These are phyloP conservation scores for Andrena praecox DNA, from an alignment of 2,888 invertebrate genomes.

Conservation along the genomic window DNA sequence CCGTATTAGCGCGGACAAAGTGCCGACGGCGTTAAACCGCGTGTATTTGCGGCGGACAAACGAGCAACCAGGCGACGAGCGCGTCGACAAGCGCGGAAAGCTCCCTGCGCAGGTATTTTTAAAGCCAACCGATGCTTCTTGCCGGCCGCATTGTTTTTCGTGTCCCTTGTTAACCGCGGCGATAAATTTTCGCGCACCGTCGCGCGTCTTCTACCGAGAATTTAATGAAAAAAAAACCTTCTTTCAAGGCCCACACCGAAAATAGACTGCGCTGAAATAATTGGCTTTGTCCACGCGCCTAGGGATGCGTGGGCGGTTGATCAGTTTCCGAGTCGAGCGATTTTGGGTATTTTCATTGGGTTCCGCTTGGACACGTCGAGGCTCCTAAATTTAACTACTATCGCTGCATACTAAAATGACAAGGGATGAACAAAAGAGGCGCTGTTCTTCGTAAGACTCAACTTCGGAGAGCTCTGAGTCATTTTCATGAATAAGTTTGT, in stretches of 20 bases:
- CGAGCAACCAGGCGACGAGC: slow-evolving; percentile 8
- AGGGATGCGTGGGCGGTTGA: neutral
- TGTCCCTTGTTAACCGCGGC: neutral
- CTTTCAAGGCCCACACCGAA: slow-evolving; percentile 31
- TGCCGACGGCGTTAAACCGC: slow-evolving; percentile 64
- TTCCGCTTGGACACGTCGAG: neutral
- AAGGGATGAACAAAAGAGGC: too few relatives aligned
- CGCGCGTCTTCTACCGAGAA: slow-evolving; percentile 6
- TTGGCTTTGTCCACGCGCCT: slow-evolving; percentile 1
- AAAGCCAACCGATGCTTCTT: slow-evolving; percentile 11
- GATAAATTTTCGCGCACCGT: slow-evolving; percentile 21
- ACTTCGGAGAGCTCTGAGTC: too few relatives aligned
- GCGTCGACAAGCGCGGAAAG: slow-evolving; percentile 37
- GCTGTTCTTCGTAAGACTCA: too few relatives aligned
- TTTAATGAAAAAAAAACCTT: slow-evolving; percentile 2
- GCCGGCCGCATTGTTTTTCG: slow-evolving; percentile 43
- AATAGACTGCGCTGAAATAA: slow-evolving; percentile 35
- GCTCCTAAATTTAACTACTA: too few relatives aligned
- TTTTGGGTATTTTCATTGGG: neutral
- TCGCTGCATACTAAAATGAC: too few relatives aligned
- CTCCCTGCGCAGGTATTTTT: slow-evolving; percentile 43
- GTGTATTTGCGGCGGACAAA: slow-evolving; percentile 50
- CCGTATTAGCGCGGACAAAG: slow-evolving; percentile 62
- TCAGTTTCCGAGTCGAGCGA: neutral
- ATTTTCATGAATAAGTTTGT: too few relatives aligned